Evolutionary conservation across 2,113 vertebrate genomes (phyloP).

Genomic region (Nannospalax galili): DNA sequence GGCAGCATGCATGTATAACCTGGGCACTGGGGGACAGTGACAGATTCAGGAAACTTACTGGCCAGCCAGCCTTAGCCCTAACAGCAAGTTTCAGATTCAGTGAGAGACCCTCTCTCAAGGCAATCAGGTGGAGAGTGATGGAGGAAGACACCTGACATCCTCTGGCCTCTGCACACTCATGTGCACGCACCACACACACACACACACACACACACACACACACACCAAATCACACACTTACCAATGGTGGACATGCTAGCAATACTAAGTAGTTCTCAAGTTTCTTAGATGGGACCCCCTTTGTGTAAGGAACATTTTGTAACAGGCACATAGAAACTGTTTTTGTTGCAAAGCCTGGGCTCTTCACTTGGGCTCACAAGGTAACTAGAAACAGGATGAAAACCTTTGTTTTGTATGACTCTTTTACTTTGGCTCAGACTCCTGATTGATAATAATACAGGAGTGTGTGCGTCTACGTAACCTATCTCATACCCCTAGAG

Average conservation of each 20-base stretch:
- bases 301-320: constrained; percentile 1
- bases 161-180: neutral
- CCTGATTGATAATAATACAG: neutral
- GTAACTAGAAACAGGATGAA: neutral
- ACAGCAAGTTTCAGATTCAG: neutral
- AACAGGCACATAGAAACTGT: neutral
- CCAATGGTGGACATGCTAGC: neutral
- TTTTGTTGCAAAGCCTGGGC: neutral
- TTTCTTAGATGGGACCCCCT: neutral
- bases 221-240: too few relatives aligned
- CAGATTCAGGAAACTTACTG: neutral
- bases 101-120: neutral
- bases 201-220: too few relatives aligned
- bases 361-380: neutral
- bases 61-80: neutral
- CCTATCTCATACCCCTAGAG: neutral
- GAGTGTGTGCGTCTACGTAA: neutral
- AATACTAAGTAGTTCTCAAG: neutral
- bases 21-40: neutral
- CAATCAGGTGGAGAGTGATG: neutral
- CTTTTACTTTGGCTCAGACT: neutral
- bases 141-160: neutral
- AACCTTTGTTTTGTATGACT: neutral
- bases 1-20: too few relatives aligned
- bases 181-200: too few relatives aligned